Evolutionary conservation across 2,888 invertebrate genomes (phyloP), one percentile per base, ranked within the genome.

Genomic region (Aleiodes testaceus): DNA sequence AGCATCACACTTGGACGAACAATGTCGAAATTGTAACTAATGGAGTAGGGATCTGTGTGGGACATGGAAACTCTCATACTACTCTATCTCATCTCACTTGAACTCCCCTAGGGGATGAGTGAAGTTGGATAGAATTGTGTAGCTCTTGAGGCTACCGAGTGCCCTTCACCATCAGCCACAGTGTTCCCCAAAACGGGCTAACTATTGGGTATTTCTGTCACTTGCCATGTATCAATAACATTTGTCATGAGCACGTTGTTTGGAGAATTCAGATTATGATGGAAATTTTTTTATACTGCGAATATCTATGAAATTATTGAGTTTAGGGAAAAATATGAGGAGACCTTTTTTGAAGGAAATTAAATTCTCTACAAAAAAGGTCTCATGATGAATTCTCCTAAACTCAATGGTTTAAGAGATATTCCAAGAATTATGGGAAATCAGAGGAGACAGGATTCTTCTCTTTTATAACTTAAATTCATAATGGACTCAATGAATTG

Each of bases 201-300:
- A 59, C 74, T 71, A 64, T 69, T 66, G 70, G 69, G 50, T 72
- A 78, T 82, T 82, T 78, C 77, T 79, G 87, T 86, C 87, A 86
- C 78, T 83, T 82, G 82, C 87, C 82, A 80, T 80, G 82, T 83
- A 83, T 85, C 85, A 81, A 86, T 86, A 85, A 84, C 84, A 82
- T 85, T 84, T 82, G 82, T 86, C 86, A 84, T 75, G 63, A 73
- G 76, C 70, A 44, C 42, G 44, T 55, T 14, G 14, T 4, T 26
- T 2, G 5, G 3, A 2, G 5, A 26, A 26, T 26, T 26, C 26
- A 26, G 4, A 26, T 26, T 26, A n/a, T n/a, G n/a, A n/a, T n/a
- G n/a, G n/a, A n/a, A n/a, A n/a, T n/a, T n/a, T 22, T 22, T 22
- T 22, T 22, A 22, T 22, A 2, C 4, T 22, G 22, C 22, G 22